Base-by-base conservation (phyloP, 2,797 vertebrate genomes). In the Coregonus suidteri region DNA sequence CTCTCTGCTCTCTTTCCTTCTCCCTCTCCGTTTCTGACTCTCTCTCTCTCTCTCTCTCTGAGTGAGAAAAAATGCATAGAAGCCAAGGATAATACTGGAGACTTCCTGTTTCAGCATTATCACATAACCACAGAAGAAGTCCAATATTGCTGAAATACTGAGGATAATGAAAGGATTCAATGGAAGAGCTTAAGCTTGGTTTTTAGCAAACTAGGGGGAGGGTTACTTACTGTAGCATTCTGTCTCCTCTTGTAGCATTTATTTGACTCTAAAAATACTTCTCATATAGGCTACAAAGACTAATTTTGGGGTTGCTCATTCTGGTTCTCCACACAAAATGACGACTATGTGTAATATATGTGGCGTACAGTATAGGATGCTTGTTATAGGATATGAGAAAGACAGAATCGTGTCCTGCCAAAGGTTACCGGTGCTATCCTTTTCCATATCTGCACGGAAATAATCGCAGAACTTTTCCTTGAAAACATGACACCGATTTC, bases 401-500 rank as follows among this genome's bases (percentile, higher is more conserved):
- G 5, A 59, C 54, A 65, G 20, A 25, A 5, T 30, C 25, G 4
- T 65, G 25, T n/a, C 62, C 62, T 65, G 62, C 6, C 25, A 65
- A 65, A 65, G 25, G 25, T 65, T 65, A 31, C 13, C 56, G 13
- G 20, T 65, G 62, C 9, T 30, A 65, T 65, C 62, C 62, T 65
- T 65, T 65, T 65, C 62, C 25, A 65, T 4, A 65, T 11, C 20
- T 65, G 25, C 9, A 65, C 25, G 20, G 62, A 65, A 65, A 65
- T 7, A 65, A 65, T 65, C 25, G 13, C 62, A 31, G 0, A 65
- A 65, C 66, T 14, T 30, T 25, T 77, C 56, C 68, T 72, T 65
- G 20, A 65, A 77, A 77, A 77, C 56, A 20, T 73, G 51, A 77
- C 70, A 64, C 34, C 6, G 20, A 77, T 64, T 70, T 47, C 66